phyloP scores from a whole-genome alignment of 2,797 vertebrate genomes.

The Gephyroberyx darwinii region DNA sequence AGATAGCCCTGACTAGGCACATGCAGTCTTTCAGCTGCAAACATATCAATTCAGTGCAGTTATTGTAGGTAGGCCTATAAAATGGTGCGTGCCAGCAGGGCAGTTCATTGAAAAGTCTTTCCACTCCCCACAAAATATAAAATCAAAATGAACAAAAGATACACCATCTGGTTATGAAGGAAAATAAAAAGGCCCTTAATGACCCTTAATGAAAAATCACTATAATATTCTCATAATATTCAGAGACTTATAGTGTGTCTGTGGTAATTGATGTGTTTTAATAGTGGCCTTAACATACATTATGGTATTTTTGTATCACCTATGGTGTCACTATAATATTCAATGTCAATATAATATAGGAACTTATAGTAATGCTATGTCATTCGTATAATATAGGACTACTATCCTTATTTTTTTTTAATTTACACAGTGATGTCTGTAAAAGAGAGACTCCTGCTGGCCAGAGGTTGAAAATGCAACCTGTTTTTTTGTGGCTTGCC shows the following conservation, averaged over 20 bases:
- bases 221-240: too few species aligned
- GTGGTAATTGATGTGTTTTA: too few species aligned
- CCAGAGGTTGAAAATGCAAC: accelerated
- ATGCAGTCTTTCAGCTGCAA: background rate
- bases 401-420: background rate
- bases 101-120: too few species aligned
- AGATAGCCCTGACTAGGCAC: background rate
- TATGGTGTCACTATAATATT: too few species aligned
- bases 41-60: background rate
- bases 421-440: background rate
- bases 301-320: too few species aligned
- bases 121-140: background rate
- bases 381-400: too few species aligned
- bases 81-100: background rate
- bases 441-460: slow-evolving; percentile 63
- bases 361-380: too few species aligned
- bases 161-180: background rate
- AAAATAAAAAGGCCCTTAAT: too few species aligned
- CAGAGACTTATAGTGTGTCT: too few species aligned
- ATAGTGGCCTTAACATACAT: too few species aligned
- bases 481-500: background rate
- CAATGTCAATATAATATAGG: too few species aligned
- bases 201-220: background rate
- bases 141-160: background rate
- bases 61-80: background rate